Conservation (phyloP, 2,797 vertebrate genomes). For the Spinibarbus caldwelli region DNA sequence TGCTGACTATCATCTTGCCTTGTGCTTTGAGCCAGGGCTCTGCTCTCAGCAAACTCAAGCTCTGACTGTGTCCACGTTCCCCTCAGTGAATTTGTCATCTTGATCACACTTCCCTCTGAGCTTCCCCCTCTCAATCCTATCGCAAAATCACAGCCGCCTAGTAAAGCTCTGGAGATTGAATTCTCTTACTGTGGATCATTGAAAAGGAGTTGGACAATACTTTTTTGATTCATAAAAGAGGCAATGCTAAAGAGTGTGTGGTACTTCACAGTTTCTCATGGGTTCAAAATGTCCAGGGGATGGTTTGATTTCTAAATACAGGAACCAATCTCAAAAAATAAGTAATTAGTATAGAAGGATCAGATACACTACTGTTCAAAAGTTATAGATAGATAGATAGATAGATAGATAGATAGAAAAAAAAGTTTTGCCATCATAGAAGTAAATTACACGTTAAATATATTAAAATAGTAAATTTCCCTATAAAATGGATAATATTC, state of each 20-base stretch:
- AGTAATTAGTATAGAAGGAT: neutral
- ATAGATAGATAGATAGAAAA: too few species aligned
- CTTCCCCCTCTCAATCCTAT: neutral
- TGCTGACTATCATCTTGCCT: constrained; percentile 1
- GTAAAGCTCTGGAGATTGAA: constrained; percentile 30
- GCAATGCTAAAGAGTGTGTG: neutral
- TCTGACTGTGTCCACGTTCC: neutral
- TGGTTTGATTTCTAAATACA: neutral
- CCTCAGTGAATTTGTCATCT: constrained; percentile 9
- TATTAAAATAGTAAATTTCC: too few species aligned
- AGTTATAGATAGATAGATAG: too few species aligned
- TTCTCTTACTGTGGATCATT: constrained; percentile 20
- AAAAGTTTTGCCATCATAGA: neutral
- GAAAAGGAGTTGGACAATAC: neutral
- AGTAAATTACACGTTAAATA: too few species aligned
- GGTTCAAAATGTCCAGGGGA: neutral
- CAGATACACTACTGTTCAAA: too few species aligned
- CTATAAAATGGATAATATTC: too few species aligned
- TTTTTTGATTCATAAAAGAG: neutral
- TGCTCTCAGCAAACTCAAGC: neutral
- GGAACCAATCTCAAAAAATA: neutral
- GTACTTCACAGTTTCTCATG: neutral
- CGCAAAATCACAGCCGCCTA: neutral
- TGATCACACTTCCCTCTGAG: constrained; percentile 25
- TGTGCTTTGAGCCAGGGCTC: neutral